Conservation (phyloP, 2,888 invertebrate species). For the Ecdyonurus torrentis region DNA sequence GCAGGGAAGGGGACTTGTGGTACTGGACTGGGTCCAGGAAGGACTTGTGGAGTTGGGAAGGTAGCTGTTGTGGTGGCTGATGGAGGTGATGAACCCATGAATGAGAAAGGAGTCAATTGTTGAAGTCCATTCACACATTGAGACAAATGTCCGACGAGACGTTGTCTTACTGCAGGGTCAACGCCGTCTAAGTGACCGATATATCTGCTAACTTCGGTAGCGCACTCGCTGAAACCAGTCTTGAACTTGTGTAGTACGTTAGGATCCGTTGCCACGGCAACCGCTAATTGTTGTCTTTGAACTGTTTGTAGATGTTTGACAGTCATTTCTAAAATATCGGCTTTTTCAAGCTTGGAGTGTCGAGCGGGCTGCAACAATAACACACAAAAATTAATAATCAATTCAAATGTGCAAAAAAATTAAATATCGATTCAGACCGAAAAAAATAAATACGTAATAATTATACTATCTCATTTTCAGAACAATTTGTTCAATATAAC, state of each 20-base stretch:
- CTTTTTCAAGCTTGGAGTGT: constrained; percentile 89
- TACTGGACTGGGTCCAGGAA: not conserved
- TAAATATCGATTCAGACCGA: no score
- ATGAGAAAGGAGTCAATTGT: constrained; percentile 29
- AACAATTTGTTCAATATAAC: no score
- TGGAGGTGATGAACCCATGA: constrained; percentile 13
- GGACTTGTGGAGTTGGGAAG: not conserved
- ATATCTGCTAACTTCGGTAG: constrained; percentile 58
- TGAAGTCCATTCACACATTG: constrained; percentile 45
- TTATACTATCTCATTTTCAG: no score
- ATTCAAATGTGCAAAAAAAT: no score
- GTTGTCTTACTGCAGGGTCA: constrained; percentile 38
- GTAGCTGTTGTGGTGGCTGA: constrained; percentile 5
- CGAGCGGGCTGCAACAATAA: constrained; percentile 59
- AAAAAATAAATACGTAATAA: no score
- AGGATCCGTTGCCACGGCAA: constrained; percentile 69
- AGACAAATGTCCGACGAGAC: constrained; percentile 46
- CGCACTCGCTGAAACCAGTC: constrained; percentile 77
- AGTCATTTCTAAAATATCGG: constrained; percentile 88
- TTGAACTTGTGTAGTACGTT: constrained; percentile 69
- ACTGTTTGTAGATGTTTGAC: constrained; percentile 82
- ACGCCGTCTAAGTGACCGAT: constrained; percentile 47
- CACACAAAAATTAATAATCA: constrained; percentile 23
- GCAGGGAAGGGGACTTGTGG: constrained; percentile 5
- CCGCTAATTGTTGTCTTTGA: constrained; percentile 70